Base-by-base conservation (phyloP, 2,113 vertebrate species). In the Rhea americana region DNA sequence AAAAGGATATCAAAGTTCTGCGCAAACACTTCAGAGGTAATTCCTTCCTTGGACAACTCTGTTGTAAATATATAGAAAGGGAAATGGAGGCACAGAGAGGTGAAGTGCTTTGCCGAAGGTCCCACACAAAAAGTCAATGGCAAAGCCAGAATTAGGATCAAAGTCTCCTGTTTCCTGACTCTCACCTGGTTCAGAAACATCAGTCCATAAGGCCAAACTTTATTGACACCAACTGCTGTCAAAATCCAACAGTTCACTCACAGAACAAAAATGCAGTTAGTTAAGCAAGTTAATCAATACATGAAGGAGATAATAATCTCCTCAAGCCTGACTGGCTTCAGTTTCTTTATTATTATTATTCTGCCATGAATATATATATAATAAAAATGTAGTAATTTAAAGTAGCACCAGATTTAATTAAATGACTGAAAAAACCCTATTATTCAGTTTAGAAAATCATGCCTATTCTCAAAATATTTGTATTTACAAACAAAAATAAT, bases 381-480 rank as follows among this genome's bases (percentile, higher is more conserved):
- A 39, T 11, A 15, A 16, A 45, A 2, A 13, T 80, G 43, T 45
- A 45, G 39, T 55, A 88, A 91, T 41, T 83, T 51, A 91, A 95
- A 83, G 47, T 87, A 92, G 43, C 43, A 95, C 65, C 79, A 32
- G 25, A 89, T 84, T 90, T 90, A 91, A 94, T 71, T 87, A 90
- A 93, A 87, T 70, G 47, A 85, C 8, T 79, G 81, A 93, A 93
- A 75, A 85, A 24, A 87, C 17, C 7, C 1, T 56, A 68, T 15
- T 51, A 58, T 66, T 79, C 11, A 18, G 9, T 63, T 82, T 63
- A 53, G 16, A 51, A 92, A 87, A 21, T 22, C 71, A 5, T 8
- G n/a, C 7, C 7, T 59, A 70, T 12, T 4, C 26, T 91, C 16
- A 91, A 73, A 91, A 67, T 67, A 91, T 47, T 48, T 56, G 25